These are phyloP conservation scores for Nebria ingens DNA, from an alignment of 1,140 invertebrate genomes.

Conservation along the genomic window DNA sequence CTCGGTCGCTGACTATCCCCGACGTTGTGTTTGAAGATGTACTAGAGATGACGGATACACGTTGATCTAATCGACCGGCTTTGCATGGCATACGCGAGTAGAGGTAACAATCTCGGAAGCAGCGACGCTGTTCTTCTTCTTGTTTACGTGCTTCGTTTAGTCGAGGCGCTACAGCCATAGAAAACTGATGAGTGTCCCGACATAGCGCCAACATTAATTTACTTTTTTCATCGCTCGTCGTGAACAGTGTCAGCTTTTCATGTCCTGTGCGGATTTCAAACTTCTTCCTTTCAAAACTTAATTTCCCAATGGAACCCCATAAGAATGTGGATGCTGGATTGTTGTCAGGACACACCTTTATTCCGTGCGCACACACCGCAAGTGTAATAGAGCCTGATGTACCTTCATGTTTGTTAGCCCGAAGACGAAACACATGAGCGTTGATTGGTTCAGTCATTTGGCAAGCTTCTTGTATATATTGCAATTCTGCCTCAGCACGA, in stretches of 20 bases:
- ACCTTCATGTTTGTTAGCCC: constrained; percentile 68
- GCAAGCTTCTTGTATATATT: constrained; percentile 84
- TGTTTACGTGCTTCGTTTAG: constrained; percentile 65
- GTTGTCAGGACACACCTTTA: constrained; percentile 67
- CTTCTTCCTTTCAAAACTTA: constrained; percentile 93
- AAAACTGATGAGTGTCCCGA: constrained; percentile 87
- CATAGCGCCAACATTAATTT: constrained; percentile 81
- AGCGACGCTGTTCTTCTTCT: constrained; percentile 50
- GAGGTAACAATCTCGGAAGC: constrained; percentile 47
- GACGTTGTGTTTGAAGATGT: constrained; percentile 91
- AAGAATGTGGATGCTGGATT: constrained; percentile 63
- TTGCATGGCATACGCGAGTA: constrained; percentile 52
- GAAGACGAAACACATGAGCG: constrained; percentile 81
- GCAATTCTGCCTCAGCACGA: constrained; percentile 64
- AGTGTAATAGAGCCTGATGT: constrained; percentile 63
- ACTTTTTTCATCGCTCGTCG: constrained; percentile 83
- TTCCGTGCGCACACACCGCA: constrained; percentile 74
- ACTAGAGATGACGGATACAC: constrained; percentile 83
- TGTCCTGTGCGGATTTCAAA: constrained; percentile 88
- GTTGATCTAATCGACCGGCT: constrained; percentile 60
- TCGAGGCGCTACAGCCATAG: constrained; percentile 79
- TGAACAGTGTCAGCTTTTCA: constrained; percentile 81
- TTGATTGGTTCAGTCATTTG: constrained; percentile 78
- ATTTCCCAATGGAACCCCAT: constrained; percentile 87
- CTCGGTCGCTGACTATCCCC: constrained; percentile 87